A percentile compares a stretch with the other conserved stretches of the same genome.
phyloP scores from a whole-genome alignment of 2,113 vertebrate genomes.

The Buteo buteo region DNA sequence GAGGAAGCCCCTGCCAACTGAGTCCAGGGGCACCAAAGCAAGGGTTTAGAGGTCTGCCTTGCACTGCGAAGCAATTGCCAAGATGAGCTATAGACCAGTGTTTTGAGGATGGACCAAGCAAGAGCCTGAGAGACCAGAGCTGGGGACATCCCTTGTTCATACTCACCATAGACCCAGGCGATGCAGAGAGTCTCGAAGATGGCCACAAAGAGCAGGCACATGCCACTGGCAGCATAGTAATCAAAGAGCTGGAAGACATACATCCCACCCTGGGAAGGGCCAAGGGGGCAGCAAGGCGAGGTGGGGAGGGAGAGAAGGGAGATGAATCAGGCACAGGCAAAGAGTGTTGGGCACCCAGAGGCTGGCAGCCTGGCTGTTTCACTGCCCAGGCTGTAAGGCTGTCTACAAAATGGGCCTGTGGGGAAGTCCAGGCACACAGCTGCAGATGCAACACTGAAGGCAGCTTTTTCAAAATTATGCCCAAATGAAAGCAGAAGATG shows the following conservation, averaged over 20 bases:
- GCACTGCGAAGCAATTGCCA: neutral
- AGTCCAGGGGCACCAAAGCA: neutral
- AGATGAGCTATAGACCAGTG: neutral
- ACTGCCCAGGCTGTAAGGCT: neutral
- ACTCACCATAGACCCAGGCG: slow-evolving; percentile 94
- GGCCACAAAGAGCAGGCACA: slow-evolving; percentile 94
- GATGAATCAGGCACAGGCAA: neutral
- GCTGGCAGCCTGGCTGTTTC: neutral
- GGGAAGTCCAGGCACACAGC: neutral
- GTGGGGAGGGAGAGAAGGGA: neutral
- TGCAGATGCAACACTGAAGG: neutral
- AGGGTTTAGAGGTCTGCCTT: neutral
- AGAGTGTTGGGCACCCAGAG: neutral
- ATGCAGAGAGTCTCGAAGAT: slow-evolving; percentile 92
- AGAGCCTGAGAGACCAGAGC: neutral
- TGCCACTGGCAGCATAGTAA: slow-evolving; percentile 96
- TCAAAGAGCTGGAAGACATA: slow-evolving; percentile 97
- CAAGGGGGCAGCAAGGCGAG: neutral
- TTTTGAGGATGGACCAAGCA: neutral
- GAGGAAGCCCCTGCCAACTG: neutral
- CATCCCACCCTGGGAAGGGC: slow-evolving; percentile 89
- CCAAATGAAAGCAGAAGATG: neutral
- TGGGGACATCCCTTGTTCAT: neutral
- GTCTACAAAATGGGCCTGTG: neutral
- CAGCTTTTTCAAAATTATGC: neutral